phyloP scores from a whole-genome alignment of 2,113 vertebrate species.

The Phycodurus eques region DNA sequence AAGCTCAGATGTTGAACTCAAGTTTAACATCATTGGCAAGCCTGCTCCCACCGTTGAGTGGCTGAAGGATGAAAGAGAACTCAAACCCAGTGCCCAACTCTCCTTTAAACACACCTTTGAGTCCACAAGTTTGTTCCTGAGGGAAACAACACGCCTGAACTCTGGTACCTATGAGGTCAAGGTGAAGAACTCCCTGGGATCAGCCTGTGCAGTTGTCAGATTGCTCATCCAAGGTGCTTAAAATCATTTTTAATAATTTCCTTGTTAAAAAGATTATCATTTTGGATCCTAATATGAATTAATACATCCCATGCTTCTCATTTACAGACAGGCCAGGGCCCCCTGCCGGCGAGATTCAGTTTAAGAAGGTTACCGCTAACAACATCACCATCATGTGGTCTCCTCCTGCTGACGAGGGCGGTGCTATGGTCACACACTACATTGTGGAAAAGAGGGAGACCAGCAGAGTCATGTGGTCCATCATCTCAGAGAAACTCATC shows the following conservation, averaged over 20 bases:
- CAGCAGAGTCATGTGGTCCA: constrained; percentile 92
- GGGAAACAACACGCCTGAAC: constrained; percentile 85
- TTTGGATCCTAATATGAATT: not conserved
- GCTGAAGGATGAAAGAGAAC: constrained; percentile 88
- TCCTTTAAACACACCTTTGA: constrained; percentile 85
- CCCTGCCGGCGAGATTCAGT: constrained; percentile 87
- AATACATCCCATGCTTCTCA: not conserved
- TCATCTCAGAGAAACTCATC: constrained; percentile 89
- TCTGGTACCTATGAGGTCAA: constrained; percentile 91
- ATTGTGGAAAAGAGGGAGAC: constrained; percentile 96
- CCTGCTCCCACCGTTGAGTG: constrained; percentile 93
- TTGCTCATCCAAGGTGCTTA: constrained; percentile 89
- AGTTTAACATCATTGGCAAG: constrained; percentile 90
- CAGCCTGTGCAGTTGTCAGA: constrained; percentile 82
- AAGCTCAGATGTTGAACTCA: constrained; percentile 83
- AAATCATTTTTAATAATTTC: not conserved
- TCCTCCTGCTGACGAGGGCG: constrained; percentile 90
- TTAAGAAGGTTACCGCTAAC: constrained; percentile 91
- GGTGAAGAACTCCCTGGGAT: constrained; percentile 94
- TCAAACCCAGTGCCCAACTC: constrained; percentile 78
- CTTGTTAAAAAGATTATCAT: not conserved
- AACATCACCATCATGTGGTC: constrained; percentile 90
- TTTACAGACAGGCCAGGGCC: constrained; percentile 91
- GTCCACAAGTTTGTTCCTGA: constrained; percentile 83
- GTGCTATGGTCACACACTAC: constrained; percentile 91